Evolutionary conservation across 2,113 vertebrate genomes (phyloP), one percentile per base, ranked within the genome.

Genomic region (Eupsittula cactorum): DNA sequence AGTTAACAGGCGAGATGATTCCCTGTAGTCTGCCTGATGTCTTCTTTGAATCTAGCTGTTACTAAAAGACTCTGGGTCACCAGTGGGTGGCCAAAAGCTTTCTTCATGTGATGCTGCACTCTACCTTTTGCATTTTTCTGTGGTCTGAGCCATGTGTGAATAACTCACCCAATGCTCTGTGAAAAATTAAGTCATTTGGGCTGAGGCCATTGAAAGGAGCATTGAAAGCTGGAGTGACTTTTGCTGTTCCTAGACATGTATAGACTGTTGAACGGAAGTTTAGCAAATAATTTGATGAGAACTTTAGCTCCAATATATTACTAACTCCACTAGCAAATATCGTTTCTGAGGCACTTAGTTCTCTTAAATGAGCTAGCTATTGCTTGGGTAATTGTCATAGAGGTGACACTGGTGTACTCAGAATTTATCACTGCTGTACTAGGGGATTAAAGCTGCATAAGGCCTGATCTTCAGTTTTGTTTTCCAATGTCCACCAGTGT

Each of bases 1-100:
- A 15, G 28, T 77, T 90, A 78, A 42, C 57, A 68, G 37, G 2
- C 49, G 41, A 84, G 60, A 44, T 91, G 41, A 64, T 81, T 88
- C 71, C 15, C 28, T 94, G 50, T 73, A 67, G 35, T 50, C 44
- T 85, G 27, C 84, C 71, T 64, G 42, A 55, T 59, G 31, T 39
- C 21, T 92, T 27, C 57, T 96, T 93, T 86, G 71, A 92, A 55
- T 92, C 65, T 62, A 16, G 20, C 47, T 82, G 50, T 83, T 95
- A 95, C 80, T 49, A 90, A 68, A n/a, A 67, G 31, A 91, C 74
- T 84, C 70, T 92, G 33, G 41, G 63, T 92, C 76, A 77, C 21
- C 28, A 39, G 8, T 59, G 35, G n/a, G 42, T 75, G 52, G 16
- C 78, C 39, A 73, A 59, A 95, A 82, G 16, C 55, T 35, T 76